Percentiles rank a stretch among this genome's conserved stretches.
phyloP scores from a whole-genome alignment of 2,113 vertebrate genomes.

The Hypomesus transpacificus region DNA sequence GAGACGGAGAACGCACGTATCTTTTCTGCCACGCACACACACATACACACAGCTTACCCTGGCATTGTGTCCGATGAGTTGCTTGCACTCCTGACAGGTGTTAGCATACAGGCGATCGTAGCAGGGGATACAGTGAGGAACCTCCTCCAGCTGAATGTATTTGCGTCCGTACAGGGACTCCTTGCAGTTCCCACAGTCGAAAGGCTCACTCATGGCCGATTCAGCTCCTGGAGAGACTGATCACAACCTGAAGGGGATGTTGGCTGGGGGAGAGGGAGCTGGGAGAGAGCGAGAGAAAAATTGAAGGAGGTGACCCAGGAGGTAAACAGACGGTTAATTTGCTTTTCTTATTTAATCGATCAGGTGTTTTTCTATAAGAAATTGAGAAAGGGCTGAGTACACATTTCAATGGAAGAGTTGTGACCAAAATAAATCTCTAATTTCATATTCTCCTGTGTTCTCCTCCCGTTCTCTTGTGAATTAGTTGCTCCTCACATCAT shows the following conservation, averaged over 20 bases:
- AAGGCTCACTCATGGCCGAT: slow-evolving; percentile 82
- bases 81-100: slow-evolving; percentile 89
- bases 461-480: slow-evolving; percentile 1
- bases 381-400: slow-evolving; percentile 10
- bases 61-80: slow-evolving; percentile 87
- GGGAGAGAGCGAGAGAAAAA: neutral
- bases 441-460: neutral
- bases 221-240: slow-evolving; percentile 31
- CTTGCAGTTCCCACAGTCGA: slow-evolving; percentile 87
- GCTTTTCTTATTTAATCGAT: neutral
- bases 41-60: slow-evolving; percentile 72
- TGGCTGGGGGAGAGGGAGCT: slow-evolving; percentile 1
- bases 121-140: slow-evolving; percentile 91
- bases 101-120: slow-evolving; percentile 88
- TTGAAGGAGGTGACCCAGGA: neutral
- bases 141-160: slow-evolving; percentile 86
- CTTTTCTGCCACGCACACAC: neutral
- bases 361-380: neutral
- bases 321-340: neutral
- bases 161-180: slow-evolving; percentile 90
- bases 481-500: slow-evolving; percentile 12
- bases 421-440: no score
- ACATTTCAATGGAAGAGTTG: neutral
- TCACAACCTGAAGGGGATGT: neutral
- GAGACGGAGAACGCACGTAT: neutral